Evolutionary conservation across 1,140 invertebrate genomes (phyloP).

Genomic region (Pseudomyrmex dendroicus): DNA sequence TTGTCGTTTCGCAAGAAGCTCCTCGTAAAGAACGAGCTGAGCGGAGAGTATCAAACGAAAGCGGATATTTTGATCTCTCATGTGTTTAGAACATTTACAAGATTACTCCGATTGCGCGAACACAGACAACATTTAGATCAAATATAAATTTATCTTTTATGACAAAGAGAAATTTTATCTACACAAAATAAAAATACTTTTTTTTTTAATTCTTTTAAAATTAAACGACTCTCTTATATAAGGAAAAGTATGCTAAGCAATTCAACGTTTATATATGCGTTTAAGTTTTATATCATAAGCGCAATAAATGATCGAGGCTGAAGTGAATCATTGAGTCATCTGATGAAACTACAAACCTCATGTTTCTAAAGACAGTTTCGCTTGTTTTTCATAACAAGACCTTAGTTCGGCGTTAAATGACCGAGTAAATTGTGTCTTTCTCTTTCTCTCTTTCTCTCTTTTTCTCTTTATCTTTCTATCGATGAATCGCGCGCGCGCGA

Average conservation of each 20-base stretch:
- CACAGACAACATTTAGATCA: background rate
- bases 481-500: conserved; percentile 3
- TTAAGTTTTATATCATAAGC: background rate
- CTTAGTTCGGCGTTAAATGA: background rate
- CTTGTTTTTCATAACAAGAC: background rate
- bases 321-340: background rate
- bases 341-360: background rate
- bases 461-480: background rate
- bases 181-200: no score
- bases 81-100: background rate
- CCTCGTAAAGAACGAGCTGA: background rate
- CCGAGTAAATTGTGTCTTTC: no score
- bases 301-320: background rate
- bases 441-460: no score
- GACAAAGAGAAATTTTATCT: no score
- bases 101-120: background rate
- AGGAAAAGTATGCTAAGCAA: background rate
- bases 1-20: conserved; percentile 18
- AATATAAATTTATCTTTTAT: background rate
- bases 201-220: no score
- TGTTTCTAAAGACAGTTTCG: background rate
- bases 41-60: conserved; percentile 9
- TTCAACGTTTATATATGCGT: background rate
- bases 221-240: no score
- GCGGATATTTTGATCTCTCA: conserved; percentile 10